Evolutionary conservation across 2,113 vertebrate genomes (phyloP).

Genomic region (Bujurquina vittata): DNA sequence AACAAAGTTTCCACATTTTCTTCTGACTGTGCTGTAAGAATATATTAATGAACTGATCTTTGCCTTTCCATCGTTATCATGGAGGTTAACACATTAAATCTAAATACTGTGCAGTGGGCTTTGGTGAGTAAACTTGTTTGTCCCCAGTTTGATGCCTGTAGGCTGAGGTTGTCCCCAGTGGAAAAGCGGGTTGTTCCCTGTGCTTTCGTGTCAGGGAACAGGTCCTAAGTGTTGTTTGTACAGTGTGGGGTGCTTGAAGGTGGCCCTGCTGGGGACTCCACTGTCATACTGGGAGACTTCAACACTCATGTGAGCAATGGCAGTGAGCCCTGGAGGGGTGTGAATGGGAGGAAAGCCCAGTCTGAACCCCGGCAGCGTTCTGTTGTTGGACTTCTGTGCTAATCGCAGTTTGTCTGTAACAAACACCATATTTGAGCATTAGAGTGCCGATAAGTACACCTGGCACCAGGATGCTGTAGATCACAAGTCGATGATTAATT

Average conservation of each 20-base stretch:
- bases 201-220: not conserved
- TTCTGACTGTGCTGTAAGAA: not conserved
- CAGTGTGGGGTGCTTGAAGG: not conserved
- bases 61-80: not conserved
- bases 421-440: not conserved
- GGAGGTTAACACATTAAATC: slow-evolving; percentile 1
- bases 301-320: no score
- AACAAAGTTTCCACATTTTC: not conserved
- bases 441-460: not conserved
- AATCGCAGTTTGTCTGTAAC: not conserved
- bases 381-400: no score
- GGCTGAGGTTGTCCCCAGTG: not conserved
- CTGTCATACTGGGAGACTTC: no score
- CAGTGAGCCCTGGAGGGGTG: no score
- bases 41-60: not conserved
- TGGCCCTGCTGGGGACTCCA: not conserved
- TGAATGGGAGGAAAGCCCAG: not conserved
- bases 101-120: not conserved
- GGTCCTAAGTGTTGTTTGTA: not conserved
- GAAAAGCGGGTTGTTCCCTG: not conserved
- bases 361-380: not conserved
- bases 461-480: not conserved
- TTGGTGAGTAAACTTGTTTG: not conserved
- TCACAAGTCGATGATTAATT: not conserved
- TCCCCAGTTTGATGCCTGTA: not conserved